phyloP scores from a whole-genome alignment of 2,888 invertebrate genomes.

The Antitype chi region DNA sequence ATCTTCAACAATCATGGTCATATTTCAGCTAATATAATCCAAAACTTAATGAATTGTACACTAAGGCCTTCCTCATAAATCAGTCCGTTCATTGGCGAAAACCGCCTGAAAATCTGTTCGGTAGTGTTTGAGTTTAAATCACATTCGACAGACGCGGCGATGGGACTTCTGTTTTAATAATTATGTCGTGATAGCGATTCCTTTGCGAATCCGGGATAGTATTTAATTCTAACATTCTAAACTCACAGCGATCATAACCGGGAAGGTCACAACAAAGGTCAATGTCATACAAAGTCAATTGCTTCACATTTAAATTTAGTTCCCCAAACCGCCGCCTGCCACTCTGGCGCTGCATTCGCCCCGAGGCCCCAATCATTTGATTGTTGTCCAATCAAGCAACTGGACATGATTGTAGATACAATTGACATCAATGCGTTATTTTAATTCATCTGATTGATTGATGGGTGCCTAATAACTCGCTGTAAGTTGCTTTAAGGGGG shows the following conservation, averaged over 20 bases:
- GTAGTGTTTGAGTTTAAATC: too few species aligned
- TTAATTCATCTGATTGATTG: slow-evolving; percentile 60
- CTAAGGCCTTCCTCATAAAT: too few species aligned
- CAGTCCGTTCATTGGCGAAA: too few species aligned
- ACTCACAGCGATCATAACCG: neutral
- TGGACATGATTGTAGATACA: slow-evolving; percentile 39
- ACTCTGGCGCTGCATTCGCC: slow-evolving; percentile 38
- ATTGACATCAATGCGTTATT: slow-evolving; percentile 66
- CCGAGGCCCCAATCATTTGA: slow-evolving; percentile 53
- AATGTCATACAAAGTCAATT: slow-evolving; percentile 39
- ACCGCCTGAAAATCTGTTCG: too few species aligned
- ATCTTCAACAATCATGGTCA: too few species aligned
- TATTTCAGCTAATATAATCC: too few species aligned
- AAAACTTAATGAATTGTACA: too few species aligned
- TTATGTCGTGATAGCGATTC: too few species aligned
- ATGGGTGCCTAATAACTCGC: slow-evolving; percentile 40
- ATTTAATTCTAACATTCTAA: slow-evolving; percentile 1
- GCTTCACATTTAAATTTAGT: slow-evolving; percentile 29
- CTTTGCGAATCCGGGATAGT: too few species aligned
- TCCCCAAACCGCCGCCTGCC: slow-evolving; percentile 27
- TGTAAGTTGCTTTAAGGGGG: slow-evolving; percentile 3
- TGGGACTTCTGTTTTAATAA: too few species aligned
- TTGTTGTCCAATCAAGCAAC: slow-evolving; percentile 62
- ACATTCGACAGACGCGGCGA: too few species aligned
- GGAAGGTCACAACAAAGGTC: slow-evolving; percentile 25